These are phyloP conservation scores for Trichonephila clavata DNA, from an alignment of 1,140 invertebrate species.

Conservation along the genomic window DNA sequence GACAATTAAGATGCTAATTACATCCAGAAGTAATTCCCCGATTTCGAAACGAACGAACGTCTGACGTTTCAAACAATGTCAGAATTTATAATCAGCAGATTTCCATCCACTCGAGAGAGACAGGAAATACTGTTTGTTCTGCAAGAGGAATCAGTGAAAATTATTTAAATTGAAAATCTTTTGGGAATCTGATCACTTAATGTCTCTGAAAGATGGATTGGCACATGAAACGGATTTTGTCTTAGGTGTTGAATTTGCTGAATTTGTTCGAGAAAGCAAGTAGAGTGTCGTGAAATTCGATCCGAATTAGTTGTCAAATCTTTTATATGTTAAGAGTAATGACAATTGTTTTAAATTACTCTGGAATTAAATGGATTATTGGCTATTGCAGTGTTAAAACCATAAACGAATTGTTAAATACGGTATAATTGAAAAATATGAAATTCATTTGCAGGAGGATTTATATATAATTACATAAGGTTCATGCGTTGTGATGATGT, in stretches of 20 bases:
- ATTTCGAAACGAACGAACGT: neutral
- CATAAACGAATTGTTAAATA: no score
- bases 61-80: neutral
- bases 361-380: no score
- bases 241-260: no score
- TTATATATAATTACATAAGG: no score
- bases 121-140: neutral
- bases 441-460: no score
- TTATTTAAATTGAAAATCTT: neutral
- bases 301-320: no score
- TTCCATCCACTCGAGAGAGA: neutral
- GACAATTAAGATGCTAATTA: constrained; percentile 35
- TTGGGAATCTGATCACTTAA: neutral
- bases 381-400: no score
- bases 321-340: neutral
- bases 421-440: no score
- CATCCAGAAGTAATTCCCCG: neutral
- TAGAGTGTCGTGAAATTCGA: no score
- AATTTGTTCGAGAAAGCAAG: no score
- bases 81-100: constrained; percentile 15
- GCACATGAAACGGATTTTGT: neutral
- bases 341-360: neutral
- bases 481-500: no score
- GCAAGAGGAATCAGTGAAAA: neutral
- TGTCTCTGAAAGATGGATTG: neutral